Conservation (phyloP, 2,797 vertebrate genomes). For the Diplodus puntazzo region DNA sequence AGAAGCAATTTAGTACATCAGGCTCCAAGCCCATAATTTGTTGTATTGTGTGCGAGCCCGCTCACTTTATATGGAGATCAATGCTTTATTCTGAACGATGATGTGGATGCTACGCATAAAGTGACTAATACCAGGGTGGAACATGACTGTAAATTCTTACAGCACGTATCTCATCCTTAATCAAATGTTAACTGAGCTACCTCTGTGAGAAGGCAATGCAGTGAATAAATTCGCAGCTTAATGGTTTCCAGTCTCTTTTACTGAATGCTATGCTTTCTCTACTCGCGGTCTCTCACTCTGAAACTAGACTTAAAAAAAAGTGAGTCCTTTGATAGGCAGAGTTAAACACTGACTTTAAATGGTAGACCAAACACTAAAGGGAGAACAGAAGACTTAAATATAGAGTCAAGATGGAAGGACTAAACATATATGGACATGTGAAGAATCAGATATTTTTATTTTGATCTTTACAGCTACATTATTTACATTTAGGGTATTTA, state of each 20-base stretch:
- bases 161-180: conserved; percentile 14
- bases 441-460: neutral
- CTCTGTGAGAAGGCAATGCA: neutral
- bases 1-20: conserved; percentile 5
- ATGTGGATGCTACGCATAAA: neutral
- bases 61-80: neutral
- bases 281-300: neutral
- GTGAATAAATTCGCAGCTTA: neutral
- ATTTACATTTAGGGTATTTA: neutral
- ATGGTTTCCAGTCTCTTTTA: neutral
- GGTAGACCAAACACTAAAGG: neutral
- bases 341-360: neutral
- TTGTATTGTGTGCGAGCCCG: neutral
- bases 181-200: neutral
- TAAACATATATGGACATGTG: neutral
- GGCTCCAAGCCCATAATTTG: conserved; percentile 3
- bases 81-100: conserved; percentile 27
- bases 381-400: neutral
- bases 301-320: neutral
- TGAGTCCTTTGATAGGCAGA: neutral
- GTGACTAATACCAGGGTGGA: conserved; percentile 8
- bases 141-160: conserved; percentile 2
- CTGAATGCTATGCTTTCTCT: neutral
- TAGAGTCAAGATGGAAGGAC: neutral
- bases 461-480: neutral